Percentiles rank a stretch among this genome's conserved stretches.
These are phyloP conservation scores for Crocidura indochinensis DNA, from an alignment of 2,797 vertebrate genomes.

Conservation along the genomic window DNA sequence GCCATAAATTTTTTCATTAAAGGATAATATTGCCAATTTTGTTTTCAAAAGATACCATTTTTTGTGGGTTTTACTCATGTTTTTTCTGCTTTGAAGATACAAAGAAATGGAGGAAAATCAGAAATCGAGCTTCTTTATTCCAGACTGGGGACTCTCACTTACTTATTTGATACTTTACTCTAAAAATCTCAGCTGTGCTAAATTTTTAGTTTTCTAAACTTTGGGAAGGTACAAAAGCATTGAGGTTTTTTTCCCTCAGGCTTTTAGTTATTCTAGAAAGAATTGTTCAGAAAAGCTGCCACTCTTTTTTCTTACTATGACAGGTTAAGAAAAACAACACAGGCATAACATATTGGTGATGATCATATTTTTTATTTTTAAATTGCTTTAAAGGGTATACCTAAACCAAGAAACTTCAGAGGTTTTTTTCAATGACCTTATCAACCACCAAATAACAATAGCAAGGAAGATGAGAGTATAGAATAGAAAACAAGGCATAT, in stretches of 20 bases:
- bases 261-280: conserved; percentile 29
- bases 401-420: conserved; percentile 75
- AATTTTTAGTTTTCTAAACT: conserved; percentile 15
- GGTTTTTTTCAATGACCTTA: conserved; percentile 55
- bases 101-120: background rate
- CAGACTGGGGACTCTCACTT: background rate
- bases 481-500: conserved; percentile 53
- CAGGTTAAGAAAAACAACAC: background rate
- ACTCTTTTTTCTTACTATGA: conserved; percentile 55
- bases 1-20: conserved; percentile 22
- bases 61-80: background rate
- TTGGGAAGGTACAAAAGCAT: conserved; percentile 18
- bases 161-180: background rate
- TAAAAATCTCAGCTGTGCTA: conserved; percentile 35
- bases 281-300: conserved; percentile 7
- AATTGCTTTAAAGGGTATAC: conserved; percentile 59
- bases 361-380: conserved; percentile 50
- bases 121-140: background rate
- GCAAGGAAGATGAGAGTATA: conserved; percentile 57
- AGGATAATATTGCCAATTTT: conserved; percentile 15
- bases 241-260: conserved; percentile 1
- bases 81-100: conserved; percentile 38
- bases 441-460: conserved; percentile 78
- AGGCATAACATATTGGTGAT: conserved; percentile 9
- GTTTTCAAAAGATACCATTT: background rate